Base-by-base conservation (phyloP, 2,888 invertebrate genomes). In the Leptinotarsa peninsularis region DNA sequence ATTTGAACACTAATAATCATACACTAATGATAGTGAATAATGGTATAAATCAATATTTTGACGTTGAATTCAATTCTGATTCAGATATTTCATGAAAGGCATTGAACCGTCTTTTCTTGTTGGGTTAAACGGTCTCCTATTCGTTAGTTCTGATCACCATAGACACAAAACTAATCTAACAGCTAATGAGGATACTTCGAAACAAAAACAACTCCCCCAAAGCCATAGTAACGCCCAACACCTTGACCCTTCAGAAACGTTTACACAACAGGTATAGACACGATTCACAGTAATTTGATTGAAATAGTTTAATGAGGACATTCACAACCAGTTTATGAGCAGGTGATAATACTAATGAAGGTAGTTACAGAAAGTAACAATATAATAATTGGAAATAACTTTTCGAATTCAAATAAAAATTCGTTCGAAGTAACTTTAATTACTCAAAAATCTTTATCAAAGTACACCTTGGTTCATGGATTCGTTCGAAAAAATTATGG, bases 141-240 rank as follows among this genome's bases (percentile, higher is more conserved):
- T 63, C 63, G 43, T 63, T 63, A 33, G n/a, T 56, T 68, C 17
- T 68, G 21, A 54, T 49, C 54, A 15, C 54, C 23, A 27, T 33
- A 54, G 52, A 54, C 68, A 68, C 52, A 13, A 23, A 52, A 68
- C 63, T 68, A 68, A 27, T 33, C 54, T 18, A 68, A 68, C 33
- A n/a, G 52, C 52, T 68, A 54, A 50, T 18, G 68, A 50, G 54
- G 52, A 68, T 52, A 10, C 23, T 68, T 15, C 52, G 17, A 54
- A n/a, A 17, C 14, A 23, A 33, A 68, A 33, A 63, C n/a, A 27
- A 63, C 43, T 43, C 70, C 56, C 70, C 52, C 54, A 21, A 23
- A 72, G 67, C 60, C 43, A 60, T 58, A 17, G n/a, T 54, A 58
- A 56, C 50, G 74, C 58, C 74, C 60, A 71, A 23, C 74, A 72